Base-by-base conservation (phyloP, 2,888 invertebrate species). In the Sympetrum striolatum region DNA sequence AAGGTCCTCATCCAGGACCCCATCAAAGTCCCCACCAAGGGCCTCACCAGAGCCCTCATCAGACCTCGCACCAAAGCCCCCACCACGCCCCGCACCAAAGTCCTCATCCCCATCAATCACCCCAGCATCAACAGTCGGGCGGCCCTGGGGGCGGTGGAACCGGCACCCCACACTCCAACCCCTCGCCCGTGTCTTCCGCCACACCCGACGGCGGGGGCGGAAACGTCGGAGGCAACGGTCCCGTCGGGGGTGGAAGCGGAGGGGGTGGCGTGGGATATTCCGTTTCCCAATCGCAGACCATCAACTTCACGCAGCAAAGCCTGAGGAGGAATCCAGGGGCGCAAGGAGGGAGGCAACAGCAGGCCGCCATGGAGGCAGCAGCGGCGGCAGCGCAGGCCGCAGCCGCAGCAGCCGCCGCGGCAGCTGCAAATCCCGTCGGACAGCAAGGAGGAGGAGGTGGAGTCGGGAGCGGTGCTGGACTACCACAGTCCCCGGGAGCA, bases 221-320 rank as follows among this genome's bases (percentile, higher is more conserved):
- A 10, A 35, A 58, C 35, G 82, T 58, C 53, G 80, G 80, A 18
- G 82, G 82, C 15, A 58, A 22, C 18, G 82, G 82, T 2, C 82
- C 82, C 58, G 82, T 82, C 5, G 86, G 86, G 0, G 60, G 60
- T 2, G 86, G 86, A 2, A 60, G 86, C 37, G 80, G 90, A 31
- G 80, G 80, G 5, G 58, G 58, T 22, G 80, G 80, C 1, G 80
- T 81, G 44, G 79, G 81, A 6, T 90, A 90, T 53, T 91, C 90
- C 18, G 64, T 91, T 18, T 90, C 90, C 25, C 98, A 97, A 94
- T 96, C 97, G 92, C 98, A 98, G 94, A 97, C 97, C 92, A 97
- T 98, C 93, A 98, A 97, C 94, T 97, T 97, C 94, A 96, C 96
- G 44, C 97, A 97, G 93, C 97, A 96, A 93, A 95, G 94, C 79